phyloP scores from a whole-genome alignment of 2,888 invertebrate species.

The Apodemia mormo region DNA sequence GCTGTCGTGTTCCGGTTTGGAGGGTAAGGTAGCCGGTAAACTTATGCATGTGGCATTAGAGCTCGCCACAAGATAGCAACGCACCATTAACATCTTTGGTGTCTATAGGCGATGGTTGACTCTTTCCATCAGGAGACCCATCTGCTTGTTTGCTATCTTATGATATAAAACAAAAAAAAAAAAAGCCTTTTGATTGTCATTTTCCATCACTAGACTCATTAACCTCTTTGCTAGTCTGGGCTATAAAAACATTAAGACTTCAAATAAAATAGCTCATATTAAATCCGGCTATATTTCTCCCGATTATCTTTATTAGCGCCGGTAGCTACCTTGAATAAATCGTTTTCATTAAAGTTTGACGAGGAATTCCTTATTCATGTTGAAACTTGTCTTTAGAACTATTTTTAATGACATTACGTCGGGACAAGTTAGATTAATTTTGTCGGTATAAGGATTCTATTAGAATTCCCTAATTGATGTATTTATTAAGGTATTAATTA shows the following conservation, averaged over 20 bases:
- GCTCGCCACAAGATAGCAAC: too few species aligned
- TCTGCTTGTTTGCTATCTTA: too few species aligned
- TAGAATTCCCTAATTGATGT: neutral
- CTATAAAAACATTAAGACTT: neutral
- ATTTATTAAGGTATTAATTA: neutral
- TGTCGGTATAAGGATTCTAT: slow-evolving; percentile 1
- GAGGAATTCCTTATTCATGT: slow-evolving; percentile 28
- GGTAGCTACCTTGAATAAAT: slow-evolving; percentile 37
- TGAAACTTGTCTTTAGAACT: slow-evolving; percentile 24
- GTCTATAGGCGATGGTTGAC: too few species aligned
- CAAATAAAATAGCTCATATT: slow-evolving; percentile 23
- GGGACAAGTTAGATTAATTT: slow-evolving; percentile 20
- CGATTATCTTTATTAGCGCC: slow-evolving; percentile 42
- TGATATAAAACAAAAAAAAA: too few species aligned
- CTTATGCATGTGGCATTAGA: too few species aligned
- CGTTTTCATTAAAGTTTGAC: slow-evolving; percentile 36
- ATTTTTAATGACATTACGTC: slow-evolving; percentile 25
- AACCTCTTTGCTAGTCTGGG: too few species aligned
- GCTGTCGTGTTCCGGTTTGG: too few species aligned
- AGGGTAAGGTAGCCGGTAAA: too few species aligned
- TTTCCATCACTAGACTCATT: too few species aligned
- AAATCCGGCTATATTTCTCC: slow-evolving; percentile 33
- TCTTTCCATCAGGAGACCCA: too few species aligned
- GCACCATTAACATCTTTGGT: too few species aligned
- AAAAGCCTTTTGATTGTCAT: too few species aligned